These are phyloP conservation scores for Lepidochrysops patricia DNA, from an alignment of 2,888 invertebrate species.

Conservation along the genomic window DNA sequence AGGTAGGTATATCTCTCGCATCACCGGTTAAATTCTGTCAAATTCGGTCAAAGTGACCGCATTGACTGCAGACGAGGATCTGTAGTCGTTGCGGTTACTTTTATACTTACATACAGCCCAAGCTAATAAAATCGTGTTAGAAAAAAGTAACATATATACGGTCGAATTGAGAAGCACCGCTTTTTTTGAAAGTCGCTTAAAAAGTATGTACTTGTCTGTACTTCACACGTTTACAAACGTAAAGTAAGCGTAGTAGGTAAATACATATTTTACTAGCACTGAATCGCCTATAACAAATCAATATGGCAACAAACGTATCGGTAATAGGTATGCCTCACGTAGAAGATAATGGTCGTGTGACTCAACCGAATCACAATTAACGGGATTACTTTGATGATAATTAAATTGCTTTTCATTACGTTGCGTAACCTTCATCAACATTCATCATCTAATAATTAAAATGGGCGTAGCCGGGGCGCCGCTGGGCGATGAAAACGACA, in stretches of 20 bases:
- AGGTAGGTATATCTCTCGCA: too few relatives aligned
- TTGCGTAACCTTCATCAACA: conserved; percentile 2
- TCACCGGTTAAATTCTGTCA: too few relatives aligned
- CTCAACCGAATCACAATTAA: neutral
- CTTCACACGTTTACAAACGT: too few relatives aligned
- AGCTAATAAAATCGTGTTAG: too few relatives aligned
- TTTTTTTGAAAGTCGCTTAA: too few relatives aligned
- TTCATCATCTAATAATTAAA: conserved; percentile 3
- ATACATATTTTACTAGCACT: neutral
- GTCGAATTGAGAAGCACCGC: too few relatives aligned
- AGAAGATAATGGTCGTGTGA: neutral
- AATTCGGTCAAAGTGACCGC: too few relatives aligned
- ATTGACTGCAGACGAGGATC: too few relatives aligned
- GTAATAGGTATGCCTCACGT: neutral
- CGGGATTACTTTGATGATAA: neutral
- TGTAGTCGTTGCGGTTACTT: too few relatives aligned
- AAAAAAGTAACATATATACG: too few relatives aligned
- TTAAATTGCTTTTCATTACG: neutral
- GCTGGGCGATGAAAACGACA: neutral
- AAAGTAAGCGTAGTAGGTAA: neutral
- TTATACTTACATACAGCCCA: too few relatives aligned
- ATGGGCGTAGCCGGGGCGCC: neutral
- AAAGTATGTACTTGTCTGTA: too few relatives aligned
- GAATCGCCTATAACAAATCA: neutral
- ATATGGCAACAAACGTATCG: neutral